Evolutionary conservation across 2,888 invertebrate genomes (phyloP).

Genomic region (Mechanitis messenoides): DNA sequence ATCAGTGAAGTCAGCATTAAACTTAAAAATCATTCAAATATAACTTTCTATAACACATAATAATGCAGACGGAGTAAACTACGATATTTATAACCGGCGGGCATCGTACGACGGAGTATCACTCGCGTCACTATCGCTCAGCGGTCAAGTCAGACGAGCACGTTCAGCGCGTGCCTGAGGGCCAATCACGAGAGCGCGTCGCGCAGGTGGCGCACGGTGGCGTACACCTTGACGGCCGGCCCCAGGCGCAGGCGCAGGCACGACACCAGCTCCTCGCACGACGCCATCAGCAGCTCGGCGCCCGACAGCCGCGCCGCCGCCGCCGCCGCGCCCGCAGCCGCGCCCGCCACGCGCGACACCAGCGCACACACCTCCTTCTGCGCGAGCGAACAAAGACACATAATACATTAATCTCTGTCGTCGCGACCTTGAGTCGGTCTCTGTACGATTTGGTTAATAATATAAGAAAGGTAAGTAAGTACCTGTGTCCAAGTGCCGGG

Average conservation of each 20-base stretch:
- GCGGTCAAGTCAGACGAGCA: slow-evolving; percentile 15
- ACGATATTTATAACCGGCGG: no score
- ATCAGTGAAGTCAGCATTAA: no score
- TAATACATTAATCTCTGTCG: no score
- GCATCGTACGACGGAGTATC: slow-evolving; percentile 5
- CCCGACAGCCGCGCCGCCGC: slow-evolving; percentile 82
- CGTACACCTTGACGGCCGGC: slow-evolving; percentile 86
- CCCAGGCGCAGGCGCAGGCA: slow-evolving; percentile 87
- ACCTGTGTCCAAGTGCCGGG: slow-evolving; percentile 59
- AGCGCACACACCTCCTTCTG: slow-evolving; percentile 57
- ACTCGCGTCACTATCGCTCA: not conserved
- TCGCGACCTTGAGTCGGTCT: no score
- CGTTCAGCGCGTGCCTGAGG: slow-evolving; percentile 20
- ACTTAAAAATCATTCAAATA: no score
- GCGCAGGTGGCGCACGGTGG: slow-evolving; percentile 53
- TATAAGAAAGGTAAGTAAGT: not conserved
- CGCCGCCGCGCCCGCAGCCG: slow-evolving; percentile 49
- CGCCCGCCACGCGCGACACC: slow-evolving; percentile 50
- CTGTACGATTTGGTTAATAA: no score
- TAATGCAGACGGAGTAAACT: no score
- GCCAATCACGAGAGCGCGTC: slow-evolving; percentile 30
- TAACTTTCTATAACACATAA: no score
- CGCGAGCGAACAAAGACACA: not conserved
- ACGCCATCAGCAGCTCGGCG: slow-evolving; percentile 86
- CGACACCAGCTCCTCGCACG: slow-evolving; percentile 87